Evolutionary conservation across 2,888 invertebrate species (phyloP), one percentile per base, ranked within the genome.

Genomic region (Campoletis raptor): DNA sequence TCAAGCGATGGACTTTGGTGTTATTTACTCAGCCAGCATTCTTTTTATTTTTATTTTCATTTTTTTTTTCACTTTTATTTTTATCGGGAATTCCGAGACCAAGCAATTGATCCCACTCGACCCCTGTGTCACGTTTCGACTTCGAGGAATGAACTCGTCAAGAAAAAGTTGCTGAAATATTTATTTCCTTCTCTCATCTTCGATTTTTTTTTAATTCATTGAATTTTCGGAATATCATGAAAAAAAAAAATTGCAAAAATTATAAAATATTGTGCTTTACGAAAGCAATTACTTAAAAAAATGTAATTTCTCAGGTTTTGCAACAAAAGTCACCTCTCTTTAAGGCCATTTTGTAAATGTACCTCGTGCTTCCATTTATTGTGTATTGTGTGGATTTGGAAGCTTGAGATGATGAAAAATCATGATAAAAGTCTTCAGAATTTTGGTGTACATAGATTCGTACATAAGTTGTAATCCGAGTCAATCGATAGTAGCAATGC

Each of bases 401-500:
- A 24, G 24, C 15, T 9, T 2, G 15, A 6, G 12, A 9, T 37
- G 42, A 57, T 57, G 74, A 57, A 57, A 74, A 74, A 42, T 57
- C 40, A 57, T 42, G 10, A 24, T n/a, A 18, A 24, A 57, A 64
- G 12, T 73, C 15, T 73, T 54, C 42, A 6, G 18, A 36, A 79
- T 57, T 57, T 54, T 4, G 42, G 52, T 66, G 72, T 45, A 67
- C 67, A 67, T 30, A 36, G 64, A n/a, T 83, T 52, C 37, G 66
- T 54, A 42, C 36, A 57, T 78, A 21, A 21, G 45, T 6, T 61
- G 36, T 24, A 48, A 21, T 45, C 12, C 30, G n/a, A 69, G 48
- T 36, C 70, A 73, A 85, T 85, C 85, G 81, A 85, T 81, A 77
- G 81, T 81, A 66, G 72, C 76, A 81, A 66, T 77, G 81, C 72